These are phyloP conservation scores for Papilio glaucus DNA, from an alignment of 1,140 invertebrate genomes.

Conservation along the genomic window DNA sequence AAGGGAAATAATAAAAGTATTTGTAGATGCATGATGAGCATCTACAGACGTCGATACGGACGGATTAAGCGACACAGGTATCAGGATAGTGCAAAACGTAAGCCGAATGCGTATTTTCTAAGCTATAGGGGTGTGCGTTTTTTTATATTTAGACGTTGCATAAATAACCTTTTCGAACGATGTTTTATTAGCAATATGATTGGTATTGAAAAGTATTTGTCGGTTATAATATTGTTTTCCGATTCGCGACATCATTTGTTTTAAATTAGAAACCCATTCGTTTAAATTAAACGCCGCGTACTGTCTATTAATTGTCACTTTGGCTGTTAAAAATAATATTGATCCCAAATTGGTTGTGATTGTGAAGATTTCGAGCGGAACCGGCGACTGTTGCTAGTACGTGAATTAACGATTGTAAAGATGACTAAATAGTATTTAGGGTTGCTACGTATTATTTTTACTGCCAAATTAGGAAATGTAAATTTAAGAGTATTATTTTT, in stretches of 20 bases:
- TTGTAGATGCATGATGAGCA: too few species aligned
- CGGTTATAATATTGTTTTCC: slow-evolving; percentile 35
- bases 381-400: slow-evolving; percentile 26
- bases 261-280: slow-evolving; percentile 71
- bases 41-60: too few species aligned
- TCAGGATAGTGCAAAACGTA: too few species aligned
- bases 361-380: slow-evolving; percentile 40
- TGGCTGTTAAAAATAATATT: slow-evolving; percentile 44
- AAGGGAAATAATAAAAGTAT: too few species aligned
- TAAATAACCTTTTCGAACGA: not conserved
- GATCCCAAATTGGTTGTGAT: slow-evolving; percentile 47
- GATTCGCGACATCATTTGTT: slow-evolving; percentile 60
- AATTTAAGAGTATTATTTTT: not conserved
- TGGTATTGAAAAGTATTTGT: slow-evolving; percentile 10
- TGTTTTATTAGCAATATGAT: not conserved
- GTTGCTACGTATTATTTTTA: not conserved
- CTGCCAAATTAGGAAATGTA: too few species aligned
- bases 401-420: slow-evolving; percentile 30
- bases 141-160: too few species aligned
- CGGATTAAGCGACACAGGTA: too few species aligned
- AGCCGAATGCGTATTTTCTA: too few species aligned
- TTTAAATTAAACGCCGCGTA: slow-evolving; percentile 56
- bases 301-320: slow-evolving; percentile 48
- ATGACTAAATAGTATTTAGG: slow-evolving; percentile 28
- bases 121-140: too few species aligned